Evolutionary conservation across 2,797 vertebrate species (phyloP).

Genomic region (Microctenopoma stevenorrisi): DNA sequence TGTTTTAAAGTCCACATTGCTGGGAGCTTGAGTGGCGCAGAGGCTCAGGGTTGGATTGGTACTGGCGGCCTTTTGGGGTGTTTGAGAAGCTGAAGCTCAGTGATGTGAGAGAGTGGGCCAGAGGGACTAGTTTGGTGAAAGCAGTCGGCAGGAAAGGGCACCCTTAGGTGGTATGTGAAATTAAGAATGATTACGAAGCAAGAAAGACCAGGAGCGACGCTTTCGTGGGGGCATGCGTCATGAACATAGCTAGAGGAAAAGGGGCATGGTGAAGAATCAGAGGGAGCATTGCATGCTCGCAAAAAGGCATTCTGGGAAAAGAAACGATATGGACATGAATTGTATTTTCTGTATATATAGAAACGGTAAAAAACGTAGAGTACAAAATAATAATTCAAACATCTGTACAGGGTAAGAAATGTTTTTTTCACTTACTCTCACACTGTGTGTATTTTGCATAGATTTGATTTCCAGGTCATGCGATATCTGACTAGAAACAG

Average conservation of each 20-base stretch:
- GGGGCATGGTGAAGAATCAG: conserved; percentile 4
- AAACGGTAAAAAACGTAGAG: conserved; percentile 21
- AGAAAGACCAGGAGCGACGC: conserved; percentile 58
- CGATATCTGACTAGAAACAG: conserved; percentile 50
- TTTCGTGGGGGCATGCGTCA: conserved; percentile 54
- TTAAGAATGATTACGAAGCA: conserved; percentile 74
- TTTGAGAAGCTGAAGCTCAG: conserved; percentile 13
- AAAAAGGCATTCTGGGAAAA: not conserved
- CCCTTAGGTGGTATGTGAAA: conserved; percentile 68
- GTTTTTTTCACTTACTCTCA: not conserved
- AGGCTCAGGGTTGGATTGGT: conserved; percentile 34
- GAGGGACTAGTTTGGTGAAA: conserved; percentile 48
- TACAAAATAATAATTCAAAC: not conserved
- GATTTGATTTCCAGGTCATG: conserved; percentile 27
- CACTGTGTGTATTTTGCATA: conserved; percentile 11
- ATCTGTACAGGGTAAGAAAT: not conserved
- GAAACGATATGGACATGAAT: too few relatives aligned
- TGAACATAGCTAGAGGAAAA: conserved; percentile 53
- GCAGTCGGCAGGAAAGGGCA: conserved; percentile 35
- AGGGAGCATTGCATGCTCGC: conserved; percentile 3
- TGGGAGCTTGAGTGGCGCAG: conserved; percentile 44
- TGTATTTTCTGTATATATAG: not conserved
- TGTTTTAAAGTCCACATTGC: conserved; percentile 64
- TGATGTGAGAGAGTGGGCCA: conserved; percentile 34
- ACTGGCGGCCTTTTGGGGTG: conserved; percentile 15